Conservation (phyloP, 2,113 vertebrate species). For the Tychaedon coryphoeus region DNA sequence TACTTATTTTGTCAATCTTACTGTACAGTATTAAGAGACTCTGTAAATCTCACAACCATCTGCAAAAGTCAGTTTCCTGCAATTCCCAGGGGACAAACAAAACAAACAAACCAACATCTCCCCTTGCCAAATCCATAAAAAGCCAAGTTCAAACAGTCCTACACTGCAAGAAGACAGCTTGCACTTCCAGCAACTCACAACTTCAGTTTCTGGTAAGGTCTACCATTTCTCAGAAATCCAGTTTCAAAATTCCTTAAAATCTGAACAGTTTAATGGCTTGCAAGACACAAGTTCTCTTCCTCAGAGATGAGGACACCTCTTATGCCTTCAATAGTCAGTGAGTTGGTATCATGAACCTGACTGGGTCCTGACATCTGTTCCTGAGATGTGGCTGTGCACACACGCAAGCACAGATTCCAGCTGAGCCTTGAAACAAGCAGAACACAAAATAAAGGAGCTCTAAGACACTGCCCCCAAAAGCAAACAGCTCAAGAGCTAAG, state of each 20-base stretch:
- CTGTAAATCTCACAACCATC: neutral
- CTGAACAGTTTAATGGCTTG: neutral
- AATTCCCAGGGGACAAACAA: neutral
- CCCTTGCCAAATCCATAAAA: neutral
- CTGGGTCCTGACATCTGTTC: neutral
- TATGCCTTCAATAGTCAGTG: neutral
- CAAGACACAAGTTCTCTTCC: neutral
- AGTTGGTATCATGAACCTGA: neutral
- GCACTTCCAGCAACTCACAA: neutral
- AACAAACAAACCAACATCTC: neutral
- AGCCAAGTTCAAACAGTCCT: neutral
- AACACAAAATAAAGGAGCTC: neutral
- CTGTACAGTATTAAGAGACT: neutral
- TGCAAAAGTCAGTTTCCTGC: neutral
- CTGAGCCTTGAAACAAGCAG: neutral
- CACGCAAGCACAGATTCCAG: fast-evolving
- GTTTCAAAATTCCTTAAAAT: neutral
- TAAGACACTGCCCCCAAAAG: neutral
- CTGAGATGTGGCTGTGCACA: neutral
- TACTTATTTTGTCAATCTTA: neutral
- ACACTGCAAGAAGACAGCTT: neutral
- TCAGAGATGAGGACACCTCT: neutral
- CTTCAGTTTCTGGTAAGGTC: neutral
- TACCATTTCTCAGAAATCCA: neutral
- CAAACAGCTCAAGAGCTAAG: neutral